Evolutionary conservation across 2,113 vertebrate species (phyloP), one percentile per base, ranked within the genome.

Genomic region (Loxodonta africana): DNA sequence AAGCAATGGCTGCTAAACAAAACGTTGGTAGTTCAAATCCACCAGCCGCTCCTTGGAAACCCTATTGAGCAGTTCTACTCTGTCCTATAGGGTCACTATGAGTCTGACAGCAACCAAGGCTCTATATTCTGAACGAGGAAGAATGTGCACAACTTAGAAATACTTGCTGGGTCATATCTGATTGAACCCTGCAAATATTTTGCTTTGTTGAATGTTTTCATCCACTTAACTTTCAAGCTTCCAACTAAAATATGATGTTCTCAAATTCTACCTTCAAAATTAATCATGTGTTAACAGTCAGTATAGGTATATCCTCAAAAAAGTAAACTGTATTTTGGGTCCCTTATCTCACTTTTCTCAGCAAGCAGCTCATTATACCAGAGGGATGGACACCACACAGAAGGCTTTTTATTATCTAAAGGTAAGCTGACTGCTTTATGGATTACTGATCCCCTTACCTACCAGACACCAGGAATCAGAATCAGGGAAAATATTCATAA

Each of bases 241-340:
- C 90, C 81, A 95, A 96, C 28, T 90, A 91, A 71, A 83, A 89
- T 53, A 90, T 3, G 28, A 90, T 74, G 37, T 44, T 94, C 48
- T 85, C 41, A 69, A 97, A 90, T 74, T 83, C 76, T 88, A 78
- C 65, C 86, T 95, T 96, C 94, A 69, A 48, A 91, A 93, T 82
- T 25, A 95, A 65, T 84, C 81, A 65, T 62, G 37, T 48, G 37
- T 23, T 73, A 83, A 91, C n/a, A 88, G 82, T 80, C 51, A 82
- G 53, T 60, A 71, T 48, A 53, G 48, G 17, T 62, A 17, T 53
- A 44, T 26, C 4, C n/a, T 30, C 18, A 15, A 46, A 85, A 62
- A 37, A 4, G 65, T 8, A 92, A 48, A 15, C 74, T 30, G 5
- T 53, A 33, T 83, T 81, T 46, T 26, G 62, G 69, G 25, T 81